Evolutionary conservation across 2,113 vertebrate species (phyloP).

Genomic region (Sebastes schlegelii): DNA sequence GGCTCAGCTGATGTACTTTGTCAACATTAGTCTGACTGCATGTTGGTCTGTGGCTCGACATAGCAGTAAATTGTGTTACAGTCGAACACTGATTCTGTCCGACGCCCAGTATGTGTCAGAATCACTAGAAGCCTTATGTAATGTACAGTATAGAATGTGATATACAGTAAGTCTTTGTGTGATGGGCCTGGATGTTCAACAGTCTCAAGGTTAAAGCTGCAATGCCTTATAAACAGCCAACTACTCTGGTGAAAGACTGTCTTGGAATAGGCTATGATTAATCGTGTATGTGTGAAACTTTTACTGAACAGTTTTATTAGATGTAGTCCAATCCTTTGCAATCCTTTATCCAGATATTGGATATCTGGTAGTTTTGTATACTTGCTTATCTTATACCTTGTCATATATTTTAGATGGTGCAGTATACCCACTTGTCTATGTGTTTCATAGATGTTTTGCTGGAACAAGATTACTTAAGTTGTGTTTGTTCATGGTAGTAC

Average conservation of each 20-base stretch:
- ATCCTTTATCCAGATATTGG: not conserved
- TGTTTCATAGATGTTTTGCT: not conserved
- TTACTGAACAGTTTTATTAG: not conserved
- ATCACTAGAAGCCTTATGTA: not conserved
- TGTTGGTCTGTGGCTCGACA: constrained; percentile 77
- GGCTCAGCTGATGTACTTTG: constrained; percentile 86
- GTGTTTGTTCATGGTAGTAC: not conserved
- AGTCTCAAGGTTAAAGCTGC: not conserved
- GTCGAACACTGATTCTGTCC: constrained; percentile 69
- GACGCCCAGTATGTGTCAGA: constrained; percentile 64
- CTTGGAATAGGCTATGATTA: not conserved
- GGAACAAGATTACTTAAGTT: not conserved
- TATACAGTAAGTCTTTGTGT: not conserved
- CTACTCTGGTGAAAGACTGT: not conserved
- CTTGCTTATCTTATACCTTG: not conserved
- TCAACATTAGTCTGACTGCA: constrained; percentile 83
- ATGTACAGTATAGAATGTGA: not conserved
- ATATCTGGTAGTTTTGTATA: not conserved
- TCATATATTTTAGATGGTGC: not conserved
- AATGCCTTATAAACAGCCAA: not conserved
- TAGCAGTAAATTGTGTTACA: constrained; percentile 74
- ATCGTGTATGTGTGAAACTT: not conserved
- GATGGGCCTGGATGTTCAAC: too few species aligned
- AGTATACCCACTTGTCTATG: not conserved
- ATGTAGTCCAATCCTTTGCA: not conserved